A percentile compares a stretch with the other conserved stretches of the same genome.
Conservation (phyloP, 2,888 invertebrate species). For the Buathra laborator region DNA sequence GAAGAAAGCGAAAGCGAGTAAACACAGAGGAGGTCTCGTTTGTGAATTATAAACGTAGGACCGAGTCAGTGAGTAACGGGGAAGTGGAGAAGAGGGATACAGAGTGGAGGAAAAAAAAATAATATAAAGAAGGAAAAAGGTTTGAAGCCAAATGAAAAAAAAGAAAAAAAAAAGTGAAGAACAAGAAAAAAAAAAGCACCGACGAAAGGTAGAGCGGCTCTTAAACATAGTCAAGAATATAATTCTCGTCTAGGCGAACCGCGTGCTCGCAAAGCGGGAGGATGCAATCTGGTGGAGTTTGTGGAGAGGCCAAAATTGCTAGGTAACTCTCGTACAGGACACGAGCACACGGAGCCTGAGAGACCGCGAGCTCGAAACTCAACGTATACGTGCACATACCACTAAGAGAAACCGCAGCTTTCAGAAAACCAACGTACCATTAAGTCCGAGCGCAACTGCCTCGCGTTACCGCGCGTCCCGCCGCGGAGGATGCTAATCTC, state of each 20-base stretch:
- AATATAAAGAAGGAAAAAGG: conserved; percentile 65
- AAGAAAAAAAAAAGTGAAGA: not conserved
- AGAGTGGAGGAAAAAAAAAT: conserved; percentile 23
- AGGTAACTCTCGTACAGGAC: conserved; percentile 72
- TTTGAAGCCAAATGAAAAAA: conserved; percentile 40
- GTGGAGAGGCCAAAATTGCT: conserved; percentile 81
- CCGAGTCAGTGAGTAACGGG: conserved; percentile 26
- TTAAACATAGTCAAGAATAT: conserved; percentile 65
- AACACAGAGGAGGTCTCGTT: conserved; percentile 63
- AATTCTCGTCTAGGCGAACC: conserved; percentile 64
- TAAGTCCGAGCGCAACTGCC: conserved; percentile 69
- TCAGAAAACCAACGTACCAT: conserved; percentile 76
- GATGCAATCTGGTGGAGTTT: conserved; percentile 80
- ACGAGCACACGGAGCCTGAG: conserved; percentile 18
- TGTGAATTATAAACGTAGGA: conserved; percentile 62
- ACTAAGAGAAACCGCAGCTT: conserved; percentile 63
- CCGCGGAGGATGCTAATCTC: conserved; percentile 55
- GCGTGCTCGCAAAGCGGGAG: conserved; percentile 54
- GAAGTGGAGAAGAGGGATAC: conserved; percentile 34
- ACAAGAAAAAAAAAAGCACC: conserved; percentile 6
- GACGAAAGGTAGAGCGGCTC: conserved; percentile 56
- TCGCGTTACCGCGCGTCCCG: conserved; percentile 47
- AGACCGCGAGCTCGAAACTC: not conserved
- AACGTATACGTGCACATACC: not conserved
- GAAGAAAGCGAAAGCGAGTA: conserved; percentile 64